Percentiles rank a stretch among this genome's conserved stretches.
Conservation (phyloP, 2,113 vertebrate genomes). For the Odocoileus hemionus region DNA sequence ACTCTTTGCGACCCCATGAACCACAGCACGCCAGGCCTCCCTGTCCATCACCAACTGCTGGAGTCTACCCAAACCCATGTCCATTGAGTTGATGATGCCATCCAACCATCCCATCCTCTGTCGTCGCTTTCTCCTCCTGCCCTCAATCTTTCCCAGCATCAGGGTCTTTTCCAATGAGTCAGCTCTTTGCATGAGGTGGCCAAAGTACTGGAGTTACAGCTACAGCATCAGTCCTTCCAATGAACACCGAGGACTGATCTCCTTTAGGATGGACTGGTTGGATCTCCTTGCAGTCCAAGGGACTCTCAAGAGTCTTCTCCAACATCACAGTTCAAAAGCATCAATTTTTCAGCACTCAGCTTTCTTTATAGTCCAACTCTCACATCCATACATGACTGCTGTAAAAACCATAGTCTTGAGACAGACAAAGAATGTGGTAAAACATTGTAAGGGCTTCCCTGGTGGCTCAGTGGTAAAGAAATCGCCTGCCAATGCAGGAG, state of each 20-base stretch:
- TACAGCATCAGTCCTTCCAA: not conserved
- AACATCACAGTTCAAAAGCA: not conserved
- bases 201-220: not conserved
- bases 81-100: not conserved
- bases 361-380: not conserved
- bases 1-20: not conserved
- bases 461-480: not conserved
- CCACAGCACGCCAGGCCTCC: not conserved
- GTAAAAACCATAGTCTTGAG: not conserved
- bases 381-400: not conserved
- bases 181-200: not conserved
- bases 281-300: not conserved
- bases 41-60: not conserved
- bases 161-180: not conserved
- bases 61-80: not conserved
- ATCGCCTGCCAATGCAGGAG: not conserved
- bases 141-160: not conserved
- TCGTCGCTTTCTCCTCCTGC: not conserved
- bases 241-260: not conserved
- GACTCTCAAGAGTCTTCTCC: not conserved
- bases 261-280: not conserved
- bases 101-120: not conserved
- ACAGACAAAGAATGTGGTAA: not conserved
- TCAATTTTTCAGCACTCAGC: accelerated
- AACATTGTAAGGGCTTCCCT: not conserved